Conservation (phyloP, 2,888 invertebrate species). For the Helobdella robusta region DNA sequence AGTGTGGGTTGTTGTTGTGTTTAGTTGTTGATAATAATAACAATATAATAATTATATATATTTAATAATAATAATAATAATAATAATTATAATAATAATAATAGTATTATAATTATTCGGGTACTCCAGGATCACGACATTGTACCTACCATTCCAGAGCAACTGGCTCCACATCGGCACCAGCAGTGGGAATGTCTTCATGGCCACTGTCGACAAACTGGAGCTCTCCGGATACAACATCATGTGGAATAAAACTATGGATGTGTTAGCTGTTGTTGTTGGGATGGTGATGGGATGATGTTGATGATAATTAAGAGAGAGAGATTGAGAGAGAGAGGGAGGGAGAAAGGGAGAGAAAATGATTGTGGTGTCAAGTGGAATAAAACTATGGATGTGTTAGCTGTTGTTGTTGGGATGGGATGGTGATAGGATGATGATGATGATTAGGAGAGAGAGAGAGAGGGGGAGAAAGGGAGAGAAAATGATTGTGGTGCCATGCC, state of each 20-base stretch:
- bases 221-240: constrained; percentile 92
- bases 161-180: constrained; percentile 98
- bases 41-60: background rate
- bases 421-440: too few relatives aligned
- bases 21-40: background rate
- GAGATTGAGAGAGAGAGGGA: too few relatives aligned
- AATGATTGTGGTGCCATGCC: too few relatives aligned
- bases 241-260: constrained; percentile 99
- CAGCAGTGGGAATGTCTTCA: constrained; percentile 92
- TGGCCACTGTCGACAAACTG: constrained; percentile 90
- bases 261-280: constrained; percentile 25
- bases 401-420: background rate
- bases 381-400: constrained; percentile 72
- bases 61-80: background rate
- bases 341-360: too few relatives aligned
- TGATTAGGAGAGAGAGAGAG: too few relatives aligned
- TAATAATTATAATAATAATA: background rate
- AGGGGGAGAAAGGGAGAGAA: too few relatives aligned
- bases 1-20: background rate
- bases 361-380: constrained; percentile 99
- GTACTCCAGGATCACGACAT: constrained; percentile 26
- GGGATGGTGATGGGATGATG: too few relatives aligned
- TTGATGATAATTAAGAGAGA: too few relatives aligned
- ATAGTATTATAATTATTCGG: background rate
- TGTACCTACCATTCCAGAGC: constrained; percentile 75